Percentiles rank a stretch among this genome's conserved stretches.
These are phyloP conservation scores for Cinclus mexicanus DNA, from an alignment of 2,113 vertebrate genomes.

Conservation along the genomic window DNA sequence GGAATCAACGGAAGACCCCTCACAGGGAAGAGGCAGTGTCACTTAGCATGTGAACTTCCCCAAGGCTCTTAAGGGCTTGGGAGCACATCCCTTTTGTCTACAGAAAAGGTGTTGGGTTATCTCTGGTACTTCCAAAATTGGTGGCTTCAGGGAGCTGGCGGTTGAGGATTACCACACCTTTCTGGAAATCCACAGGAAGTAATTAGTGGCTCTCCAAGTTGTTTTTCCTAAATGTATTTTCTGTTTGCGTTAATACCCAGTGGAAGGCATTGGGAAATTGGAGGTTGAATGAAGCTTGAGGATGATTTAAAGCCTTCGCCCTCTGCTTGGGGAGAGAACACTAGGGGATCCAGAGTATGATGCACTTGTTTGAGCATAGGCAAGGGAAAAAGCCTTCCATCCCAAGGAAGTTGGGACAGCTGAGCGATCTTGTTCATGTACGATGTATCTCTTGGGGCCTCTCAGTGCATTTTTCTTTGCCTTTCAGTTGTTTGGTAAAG, in stretches of 20 bases:
- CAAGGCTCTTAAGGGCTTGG: background rate
- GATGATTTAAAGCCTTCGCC: background rate
- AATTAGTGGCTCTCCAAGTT: background rate
- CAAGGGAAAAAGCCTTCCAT: background rate
- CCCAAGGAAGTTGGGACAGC: background rate
- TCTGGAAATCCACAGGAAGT: background rate
- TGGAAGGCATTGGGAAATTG: background rate
- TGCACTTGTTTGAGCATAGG: background rate
- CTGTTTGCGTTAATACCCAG: background rate
- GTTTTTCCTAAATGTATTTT: rapidly evolving
- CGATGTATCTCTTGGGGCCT: background rate
- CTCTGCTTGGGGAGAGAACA: background rate
- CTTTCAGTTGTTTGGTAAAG: background rate
- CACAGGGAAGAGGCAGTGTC: background rate
- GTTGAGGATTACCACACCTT: background rate
- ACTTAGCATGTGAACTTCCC: background rate
- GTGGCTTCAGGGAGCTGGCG: background rate
- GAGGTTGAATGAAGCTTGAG: background rate
- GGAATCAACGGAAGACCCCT: background rate
- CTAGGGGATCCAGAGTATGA: background rate
- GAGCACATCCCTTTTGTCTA: rapidly evolving
- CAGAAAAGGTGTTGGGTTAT: background rate
- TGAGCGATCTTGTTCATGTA: rapidly evolving
- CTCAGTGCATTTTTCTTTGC: background rate
- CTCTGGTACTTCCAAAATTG: background rate